Conservation (phyloP, 1,140 invertebrate genomes). For the Kradibia gibbosae region DNA sequence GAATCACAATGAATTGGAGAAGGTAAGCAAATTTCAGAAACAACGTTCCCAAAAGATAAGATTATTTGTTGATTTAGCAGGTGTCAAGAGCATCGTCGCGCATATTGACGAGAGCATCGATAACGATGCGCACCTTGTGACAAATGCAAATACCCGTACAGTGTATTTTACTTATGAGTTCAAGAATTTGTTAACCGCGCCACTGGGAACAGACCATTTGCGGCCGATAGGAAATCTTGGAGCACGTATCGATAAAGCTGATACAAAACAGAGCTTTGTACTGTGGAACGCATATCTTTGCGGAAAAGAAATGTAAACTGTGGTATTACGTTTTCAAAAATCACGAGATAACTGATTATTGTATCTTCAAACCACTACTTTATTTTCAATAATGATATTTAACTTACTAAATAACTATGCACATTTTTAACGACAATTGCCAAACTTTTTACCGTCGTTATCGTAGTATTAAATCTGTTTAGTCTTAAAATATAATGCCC, state of each 20-base stretch:
- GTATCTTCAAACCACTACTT: background rate
- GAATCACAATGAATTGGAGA: background rate
- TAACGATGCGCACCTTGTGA: slow-evolving; percentile 60
- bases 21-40: slow-evolving; percentile 15
- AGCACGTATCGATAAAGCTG: slow-evolving; percentile 1
- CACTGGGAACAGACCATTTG: slow-evolving; percentile 9
- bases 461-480: too few relatives aligned
- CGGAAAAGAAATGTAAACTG: slow-evolving; percentile 8
- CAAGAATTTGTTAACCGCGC: slow-evolving; percentile 5
- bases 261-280: slow-evolving; percentile 27
- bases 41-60: slow-evolving; percentile 46
- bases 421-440: background rate
- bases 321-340: slow-evolving; percentile 17
- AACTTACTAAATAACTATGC: background rate
- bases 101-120: slow-evolving; percentile 30
- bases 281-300: background rate
- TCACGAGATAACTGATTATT: background rate
- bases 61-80: slow-evolving; percentile 46
- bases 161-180: background rate
- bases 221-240: background rate
- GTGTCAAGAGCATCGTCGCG: slow-evolving; percentile 42
- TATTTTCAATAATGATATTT: background rate
- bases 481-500: too few relatives aligned
- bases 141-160: slow-evolving; percentile 57
- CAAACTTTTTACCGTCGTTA: background rate